Base-by-base conservation (phyloP, 1,140 invertebrate genomes). In the Drosophila suzukii region DNA sequence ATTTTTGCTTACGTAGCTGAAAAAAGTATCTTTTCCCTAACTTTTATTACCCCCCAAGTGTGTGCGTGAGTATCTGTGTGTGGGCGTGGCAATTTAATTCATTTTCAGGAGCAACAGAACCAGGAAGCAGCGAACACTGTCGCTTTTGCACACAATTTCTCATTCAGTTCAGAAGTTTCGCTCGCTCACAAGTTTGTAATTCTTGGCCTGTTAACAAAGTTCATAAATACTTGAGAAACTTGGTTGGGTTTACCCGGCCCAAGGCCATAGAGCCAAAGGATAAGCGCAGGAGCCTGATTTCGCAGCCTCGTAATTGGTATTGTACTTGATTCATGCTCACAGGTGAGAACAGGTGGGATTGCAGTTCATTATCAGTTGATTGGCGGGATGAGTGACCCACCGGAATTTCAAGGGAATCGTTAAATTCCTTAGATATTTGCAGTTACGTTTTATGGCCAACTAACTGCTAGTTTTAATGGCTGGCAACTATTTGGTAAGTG, bases 131-230 rank as follows among this genome's bases (percentile, higher is more conserved):
- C 53, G 75, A 53, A 63, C 75, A 71, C 77, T 80, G 80, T 80
- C 84, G 80, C 84, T 78, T 89, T 89, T 80, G 80, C 84, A 88
- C 84, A 88, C 84, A 88, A 88, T 88, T 88, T 88, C 84, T 84
- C 84, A 88, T 88, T 88, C 80, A 71, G 65, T 65, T 62, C 46
- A 82, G 78, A 89, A 86, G 76, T 83, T 88, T 81, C 38, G 51
- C 80, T 56, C 67, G 62, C 73, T 70, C 56, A 74, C 80, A 84
- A 88, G 84, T 88, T 88, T 88, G 84, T 89, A 88, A 88, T 88
- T 88, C 84, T 89, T 88, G 78, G 84, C 81, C 84, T 81, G 84
- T 88, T 89, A 88, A 89, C 80, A 88, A 88, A 88, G 84, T 88
- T 88, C 84, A 88, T 88, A 88, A 88, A 88, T 88, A 88, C 84